Evolutionary conservation across 2,888 invertebrate genomes (phyloP), one percentile per base, ranked within the genome.

Genomic region (Blastobasis lacticolella): DNA sequence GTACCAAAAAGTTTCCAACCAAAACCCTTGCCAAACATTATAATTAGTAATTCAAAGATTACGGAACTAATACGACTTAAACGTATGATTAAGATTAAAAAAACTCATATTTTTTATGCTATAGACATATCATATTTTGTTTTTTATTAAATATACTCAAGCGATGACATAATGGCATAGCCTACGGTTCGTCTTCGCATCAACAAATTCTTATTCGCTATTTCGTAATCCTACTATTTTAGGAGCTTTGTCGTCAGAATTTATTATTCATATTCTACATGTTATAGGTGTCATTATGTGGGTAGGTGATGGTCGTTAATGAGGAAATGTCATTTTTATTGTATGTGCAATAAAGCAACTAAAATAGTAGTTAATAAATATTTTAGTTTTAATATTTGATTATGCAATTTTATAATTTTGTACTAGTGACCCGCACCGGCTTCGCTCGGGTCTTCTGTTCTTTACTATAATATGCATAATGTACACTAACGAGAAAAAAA

Each of bases 111-210:
- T 23, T 23, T 23, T 23, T 23, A 23, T 23, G 23, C 23, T 23
- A 23, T 23, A 23, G 2, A 23, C 23, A 23, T 23, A 23, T 23
- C 23, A 23, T 23, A 23, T 23, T 23, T 23, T 23, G 23, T 23
- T 23, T 23, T 23, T 23, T 23, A 23, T 23, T 23, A 23, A 23
- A 23, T 23, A 23, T 23, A 23, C 23, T 23, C 23, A 23, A 57
- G 49, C 54, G 62, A 71, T 72, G 73, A 73, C 69, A 69, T 73
- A 74, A 71, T 61, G 61, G 23, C 6, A 36, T 1, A 49, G 37
- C 9, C 10, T 42, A 42, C 43, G 38, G 50, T 49, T 58, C 48
- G 56, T 59, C 38, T 54, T 45, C 23, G 1, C 23, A 23, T 23
- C 23, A 23, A 23, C 23, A 23, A 23, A 23, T 23, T 23, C 23